Percentiles rank a stretch among this genome's conserved stretches.
phyloP scores from a whole-genome alignment of 2,888 invertebrate species.

The Ctenicera cuprea region DNA sequence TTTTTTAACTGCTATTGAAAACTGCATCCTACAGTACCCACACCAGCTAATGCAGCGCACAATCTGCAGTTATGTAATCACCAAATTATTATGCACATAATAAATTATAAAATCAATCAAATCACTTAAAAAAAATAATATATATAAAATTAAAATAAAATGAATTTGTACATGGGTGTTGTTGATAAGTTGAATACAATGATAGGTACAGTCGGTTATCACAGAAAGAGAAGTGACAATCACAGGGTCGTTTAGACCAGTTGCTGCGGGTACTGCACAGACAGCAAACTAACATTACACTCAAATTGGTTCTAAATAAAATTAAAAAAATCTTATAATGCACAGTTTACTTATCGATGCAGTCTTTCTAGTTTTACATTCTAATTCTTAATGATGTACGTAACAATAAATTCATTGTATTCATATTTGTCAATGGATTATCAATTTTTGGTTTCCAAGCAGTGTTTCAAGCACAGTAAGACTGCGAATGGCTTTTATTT shows the following conservation, averaged over 20 bases:
- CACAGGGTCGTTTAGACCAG: slow-evolving; percentile 55
- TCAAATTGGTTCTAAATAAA: slow-evolving; percentile 67
- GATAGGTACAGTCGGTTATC: slow-evolving; percentile 52
- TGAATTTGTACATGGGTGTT: slow-evolving; percentile 43
- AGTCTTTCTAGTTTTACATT: slow-evolving; percentile 71
- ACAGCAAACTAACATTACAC: slow-evolving; percentile 68
- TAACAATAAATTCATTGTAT: slow-evolving; percentile 74
- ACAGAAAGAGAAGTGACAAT: slow-evolving; percentile 61
- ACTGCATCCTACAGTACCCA: slow-evolving; percentile 72
- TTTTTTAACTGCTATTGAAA: slow-evolving; percentile 66
- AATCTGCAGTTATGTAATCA: slow-evolving; percentile 22
- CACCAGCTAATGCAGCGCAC: slow-evolving; percentile 62
- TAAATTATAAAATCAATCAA: slow-evolving; percentile 44
- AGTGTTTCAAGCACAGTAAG: slow-evolving; percentile 68
- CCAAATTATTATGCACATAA: slow-evolving; percentile 33
- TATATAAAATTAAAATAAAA: slow-evolving; percentile 44
- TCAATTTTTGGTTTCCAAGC: slow-evolving; percentile 69
- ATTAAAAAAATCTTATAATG: slow-evolving; percentile 66
- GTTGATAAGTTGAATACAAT: not conserved
- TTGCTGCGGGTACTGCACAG: slow-evolving; percentile 70
- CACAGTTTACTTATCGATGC: slow-evolving; percentile 71
- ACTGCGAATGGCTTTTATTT: slow-evolving; percentile 64
- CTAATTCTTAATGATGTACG: slow-evolving; percentile 69
- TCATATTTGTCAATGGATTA: slow-evolving; percentile 73
- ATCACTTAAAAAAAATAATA: slow-evolving; percentile 2